Evolutionary conservation across 1,140 invertebrate species (phyloP).

Genomic region (Drepana arcuata): DNA sequence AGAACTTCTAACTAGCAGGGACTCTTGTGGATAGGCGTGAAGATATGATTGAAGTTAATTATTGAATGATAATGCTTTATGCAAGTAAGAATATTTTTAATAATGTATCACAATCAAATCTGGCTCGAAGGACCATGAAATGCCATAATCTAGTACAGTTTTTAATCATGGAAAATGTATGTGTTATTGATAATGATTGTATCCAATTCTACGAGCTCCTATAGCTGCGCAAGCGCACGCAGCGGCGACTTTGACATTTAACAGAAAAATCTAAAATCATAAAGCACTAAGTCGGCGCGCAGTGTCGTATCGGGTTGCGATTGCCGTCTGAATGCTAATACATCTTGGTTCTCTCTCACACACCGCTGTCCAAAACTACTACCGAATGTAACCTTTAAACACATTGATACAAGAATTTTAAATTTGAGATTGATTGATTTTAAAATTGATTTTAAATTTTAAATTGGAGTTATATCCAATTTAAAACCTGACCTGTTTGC

Average conservation of each 20-base stretch:
- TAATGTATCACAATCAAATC: too few species aligned
- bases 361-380: too few species aligned
- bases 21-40: too few species aligned
- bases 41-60: too few species aligned
- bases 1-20: too few species aligned
- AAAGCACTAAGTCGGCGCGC: constrained; percentile 39
- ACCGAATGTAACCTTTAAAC: background rate
- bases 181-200: too few species aligned
- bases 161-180: too few species aligned
- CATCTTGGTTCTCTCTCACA: constrained; percentile 20
- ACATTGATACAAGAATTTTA: background rate
- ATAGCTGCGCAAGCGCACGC: constrained; percentile 20
- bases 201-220: too few species aligned
- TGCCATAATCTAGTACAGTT: too few species aligned
- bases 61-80: too few species aligned
- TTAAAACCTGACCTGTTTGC: background rate
- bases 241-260: constrained; percentile 55
- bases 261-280: constrained; percentile 61
- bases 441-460: background rate
- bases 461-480: background rate
- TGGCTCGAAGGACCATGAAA: too few species aligned
- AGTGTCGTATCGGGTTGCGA: constrained; percentile 49
- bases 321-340: constrained; percentile 49
- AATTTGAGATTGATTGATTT: background rate
- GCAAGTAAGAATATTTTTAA: too few species aligned